A percentile compares a stretch with the other conserved stretches of the same genome.
Conservation (phyloP, 2,113 vertebrate species). For the Leucosticte australis region DNA sequence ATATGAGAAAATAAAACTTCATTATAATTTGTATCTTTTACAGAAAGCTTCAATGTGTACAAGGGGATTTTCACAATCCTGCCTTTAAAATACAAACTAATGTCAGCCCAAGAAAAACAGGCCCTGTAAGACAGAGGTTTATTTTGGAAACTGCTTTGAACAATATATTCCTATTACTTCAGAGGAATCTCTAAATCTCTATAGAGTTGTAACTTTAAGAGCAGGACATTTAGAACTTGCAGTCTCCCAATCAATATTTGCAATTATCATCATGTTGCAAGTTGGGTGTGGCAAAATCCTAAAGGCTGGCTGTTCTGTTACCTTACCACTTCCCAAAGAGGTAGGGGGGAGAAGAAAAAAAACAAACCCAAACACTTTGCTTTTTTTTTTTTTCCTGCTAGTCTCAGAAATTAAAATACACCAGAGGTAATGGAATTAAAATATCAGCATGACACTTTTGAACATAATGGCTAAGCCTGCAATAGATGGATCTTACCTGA, state of each 20-base stretch:
- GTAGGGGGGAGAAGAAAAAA: not conserved
- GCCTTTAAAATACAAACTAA: not conserved
- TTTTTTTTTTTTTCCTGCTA: not conserved
- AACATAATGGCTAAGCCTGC: not conserved
- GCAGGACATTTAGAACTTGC: not conserved
- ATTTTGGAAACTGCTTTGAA: not conserved
- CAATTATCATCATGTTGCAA: not conserved
- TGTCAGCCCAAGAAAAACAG: not conserved
- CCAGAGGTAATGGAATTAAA: not conserved
- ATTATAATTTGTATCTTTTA: not conserved
- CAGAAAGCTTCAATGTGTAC: not conserved
- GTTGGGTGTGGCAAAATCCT: not conserved
- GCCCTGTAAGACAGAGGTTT: not conserved
- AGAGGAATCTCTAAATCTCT: not conserved
- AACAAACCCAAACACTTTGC: not conserved
- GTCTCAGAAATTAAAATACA: slow-evolving; percentile 20
- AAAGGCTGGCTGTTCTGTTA: not conserved
- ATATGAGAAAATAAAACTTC: not conserved
- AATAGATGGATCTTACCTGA: not conserved
- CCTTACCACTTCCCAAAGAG: not conserved
- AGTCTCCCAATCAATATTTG: not conserved
- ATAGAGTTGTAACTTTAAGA: not conserved
- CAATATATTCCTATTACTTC: not conserved
- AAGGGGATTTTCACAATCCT: not conserved
- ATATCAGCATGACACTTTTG: not conserved